Evolutionary conservation across 2,888 invertebrate species (phyloP).

Genomic region (Synanthedon formicaeformis): DNA sequence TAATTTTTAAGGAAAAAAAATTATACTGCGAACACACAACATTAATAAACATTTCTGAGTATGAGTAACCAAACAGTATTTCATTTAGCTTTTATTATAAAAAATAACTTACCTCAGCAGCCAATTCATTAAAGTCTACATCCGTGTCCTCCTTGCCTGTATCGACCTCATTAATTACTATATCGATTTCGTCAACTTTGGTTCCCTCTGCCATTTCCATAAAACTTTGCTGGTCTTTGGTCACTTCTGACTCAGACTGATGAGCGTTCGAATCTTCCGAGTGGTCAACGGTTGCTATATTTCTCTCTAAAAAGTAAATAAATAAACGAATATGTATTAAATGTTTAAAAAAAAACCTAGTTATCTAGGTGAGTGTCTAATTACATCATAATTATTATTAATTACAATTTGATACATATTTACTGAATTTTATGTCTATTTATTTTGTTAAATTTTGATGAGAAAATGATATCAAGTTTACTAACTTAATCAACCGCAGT

Average conservation of each 20-base stretch:
- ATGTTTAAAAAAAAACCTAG: neutral
- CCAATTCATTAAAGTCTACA: neutral
- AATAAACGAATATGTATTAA: no score
- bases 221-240: constrained; percentile 5
- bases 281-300: constrained; percentile 38
- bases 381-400: no score
- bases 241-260: constrained; percentile 20
- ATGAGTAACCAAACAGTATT: neutral
- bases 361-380: no score
- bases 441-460: no score
- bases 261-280: constrained; percentile 48
- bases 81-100: no score
- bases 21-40: neutral
- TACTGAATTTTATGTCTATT: no score
- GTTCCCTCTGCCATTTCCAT: neutral
- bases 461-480: no score
- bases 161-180: neutral
- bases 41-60: neutral
- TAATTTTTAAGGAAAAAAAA: no score
- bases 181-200: neutral
- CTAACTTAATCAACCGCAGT: no score
- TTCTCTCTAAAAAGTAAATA: constrained; percentile 31
- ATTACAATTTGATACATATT: no score
- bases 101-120: neutral
- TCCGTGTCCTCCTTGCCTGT: neutral